Evolutionary conservation across 2,888 invertebrate genomes (phyloP), one percentile per base, ranked within the genome.

Genomic region (Spodoptera exigua): DNA sequence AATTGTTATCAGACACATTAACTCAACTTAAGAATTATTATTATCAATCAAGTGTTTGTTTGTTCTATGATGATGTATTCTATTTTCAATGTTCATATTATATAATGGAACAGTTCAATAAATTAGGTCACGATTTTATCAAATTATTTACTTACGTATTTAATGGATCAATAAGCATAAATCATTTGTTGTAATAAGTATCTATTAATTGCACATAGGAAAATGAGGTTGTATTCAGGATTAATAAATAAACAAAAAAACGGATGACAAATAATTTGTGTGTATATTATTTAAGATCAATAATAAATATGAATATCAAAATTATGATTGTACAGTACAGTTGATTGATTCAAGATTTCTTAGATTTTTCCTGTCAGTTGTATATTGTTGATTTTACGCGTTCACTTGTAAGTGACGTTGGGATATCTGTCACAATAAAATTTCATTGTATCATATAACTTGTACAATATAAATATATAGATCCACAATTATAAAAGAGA

Each of bases 401-500:
- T 82, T 88, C 89, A 86, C 81, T 76, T 70, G 74, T 74, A 80
- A 63, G 88, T 88, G 88, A 80, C 87, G 79, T 78, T 78, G 75
- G 80, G 79, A 82, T 84, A 82, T 83, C 83, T 81, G 89, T 88
- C 92, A 89, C 89, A 59, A 83, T 89, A 85, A 89, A 87, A 84
- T 87, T 87, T 89, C 89, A 91, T 86, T 93, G 93, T 93, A 93
- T 90, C 88, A 93, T 93, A 92, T 91, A 90, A 93, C 91, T 92
- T 94, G 93, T 94, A 93, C 93, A 92, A 93, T 94, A 94, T 93
- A 92, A 92, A 94, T 93, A 94, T 94, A 94, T 94, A 94, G 94
- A 94, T 93, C 93, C 94, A 94, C 94, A 92, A 94, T 94, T 94
- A 94, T 94, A 89, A 94, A 94, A 94, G 91, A 94, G 94, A 94